These are phyloP conservation scores for Stegostoma tigrinum DNA, from an alignment of 2,113 vertebrate genomes.

Conservation along the genomic window DNA sequence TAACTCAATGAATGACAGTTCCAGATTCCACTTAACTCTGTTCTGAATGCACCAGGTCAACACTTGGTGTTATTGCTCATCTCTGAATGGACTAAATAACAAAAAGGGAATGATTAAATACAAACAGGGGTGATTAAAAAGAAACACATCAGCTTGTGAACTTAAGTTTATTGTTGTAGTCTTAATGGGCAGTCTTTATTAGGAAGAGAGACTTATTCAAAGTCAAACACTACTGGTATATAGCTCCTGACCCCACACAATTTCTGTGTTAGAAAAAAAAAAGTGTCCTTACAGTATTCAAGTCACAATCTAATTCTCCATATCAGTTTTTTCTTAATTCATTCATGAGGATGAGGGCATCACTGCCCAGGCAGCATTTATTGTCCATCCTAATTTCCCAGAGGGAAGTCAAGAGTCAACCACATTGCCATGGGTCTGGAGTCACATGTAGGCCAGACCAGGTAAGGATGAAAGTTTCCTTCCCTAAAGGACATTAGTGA, in stretches of 20 bases:
- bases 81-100: neutral
- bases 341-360: too few relatives aligned
- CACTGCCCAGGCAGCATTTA: too few relatives aligned
- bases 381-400: too few relatives aligned
- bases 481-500: too few relatives aligned
- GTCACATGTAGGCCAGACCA: too few relatives aligned
- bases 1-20: neutral
- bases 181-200: too few relatives aligned
- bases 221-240: too few relatives aligned
- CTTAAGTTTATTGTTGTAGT: neutral
- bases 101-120: neutral
- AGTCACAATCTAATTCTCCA: neutral
- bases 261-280: neutral
- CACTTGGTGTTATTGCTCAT: neutral
- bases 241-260: neutral
- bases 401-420: too few relatives aligned
- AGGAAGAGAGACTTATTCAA: too few relatives aligned
- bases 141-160: neutral
- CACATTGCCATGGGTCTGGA: too few relatives aligned
- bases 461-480: too few relatives aligned
- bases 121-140: neutral
- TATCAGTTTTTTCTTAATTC: neutral
- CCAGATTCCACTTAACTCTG: neutral
- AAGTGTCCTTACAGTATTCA: neutral
- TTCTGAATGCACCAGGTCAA: neutral